phyloP scores from a whole-genome alignment of 2,113 vertebrate species.

The Saccopteryx bilineata region DNA sequence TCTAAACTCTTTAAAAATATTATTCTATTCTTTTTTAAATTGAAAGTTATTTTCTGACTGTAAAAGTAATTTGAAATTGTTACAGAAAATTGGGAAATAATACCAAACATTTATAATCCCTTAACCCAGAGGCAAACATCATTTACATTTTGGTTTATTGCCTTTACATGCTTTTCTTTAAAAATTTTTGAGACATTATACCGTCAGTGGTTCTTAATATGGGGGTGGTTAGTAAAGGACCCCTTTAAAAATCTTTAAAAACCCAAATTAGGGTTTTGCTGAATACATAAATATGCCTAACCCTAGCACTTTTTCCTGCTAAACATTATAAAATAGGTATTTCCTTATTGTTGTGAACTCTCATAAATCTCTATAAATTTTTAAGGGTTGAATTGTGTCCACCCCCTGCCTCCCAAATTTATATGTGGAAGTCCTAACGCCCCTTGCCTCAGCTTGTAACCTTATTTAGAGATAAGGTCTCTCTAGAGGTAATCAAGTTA shows the following conservation, averaged over 20 bases:
- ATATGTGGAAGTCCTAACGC: not conserved
- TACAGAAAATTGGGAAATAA: conserved; percentile 19
- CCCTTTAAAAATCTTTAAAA: conserved; percentile 2
- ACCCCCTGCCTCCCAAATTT: not conserved
- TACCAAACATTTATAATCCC: not conserved
- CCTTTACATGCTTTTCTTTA: not conserved
- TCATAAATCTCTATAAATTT: not conserved
- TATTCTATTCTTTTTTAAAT: not conserved
- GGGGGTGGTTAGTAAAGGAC: not conserved
- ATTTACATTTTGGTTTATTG: conserved; percentile 30
- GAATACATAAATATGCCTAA: not conserved
- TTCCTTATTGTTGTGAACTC: not conserved
- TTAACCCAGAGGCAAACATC: not conserved
- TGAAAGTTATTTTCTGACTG: not conserved
- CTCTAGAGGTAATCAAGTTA: not conserved
- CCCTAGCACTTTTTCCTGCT: not conserved
- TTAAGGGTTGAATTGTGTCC: not conserved
- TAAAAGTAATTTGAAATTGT: conserved; percentile 38
- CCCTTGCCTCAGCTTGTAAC: not conserved
- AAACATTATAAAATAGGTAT: conserved; percentile 17
- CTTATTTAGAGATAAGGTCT: not conserved
- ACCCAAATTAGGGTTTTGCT: not conserved
- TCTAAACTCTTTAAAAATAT: not conserved
- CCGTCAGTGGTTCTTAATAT: conserved; percentile 25
- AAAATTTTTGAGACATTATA: not conserved